A percentile compares a stretch with the other conserved stretches of the same genome.
Conservation (phyloP, 2,797 vertebrate genomes). For the Nannoperca obscura region DNA sequence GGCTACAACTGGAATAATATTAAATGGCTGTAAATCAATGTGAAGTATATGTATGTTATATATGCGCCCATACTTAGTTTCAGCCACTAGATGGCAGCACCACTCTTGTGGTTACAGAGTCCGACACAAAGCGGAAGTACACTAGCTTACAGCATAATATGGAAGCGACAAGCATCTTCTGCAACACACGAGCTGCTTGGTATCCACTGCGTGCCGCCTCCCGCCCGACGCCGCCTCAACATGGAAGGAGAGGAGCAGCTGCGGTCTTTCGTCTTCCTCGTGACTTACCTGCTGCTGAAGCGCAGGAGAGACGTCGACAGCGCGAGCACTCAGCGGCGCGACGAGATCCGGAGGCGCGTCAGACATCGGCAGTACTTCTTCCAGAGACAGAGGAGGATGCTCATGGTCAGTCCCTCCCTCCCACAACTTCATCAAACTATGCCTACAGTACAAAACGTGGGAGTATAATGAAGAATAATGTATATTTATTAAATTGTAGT, state of each 20-base stretch:
- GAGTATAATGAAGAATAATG: too few relatives aligned
- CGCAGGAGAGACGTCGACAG: slow-evolving; percentile 79
- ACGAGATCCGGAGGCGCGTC: slow-evolving; percentile 81
- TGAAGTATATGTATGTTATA: background rate
- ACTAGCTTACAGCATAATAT: accelerated
- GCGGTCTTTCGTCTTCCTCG: slow-evolving; percentile 79
- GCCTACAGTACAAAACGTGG: too few relatives aligned
- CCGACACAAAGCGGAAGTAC: slow-evolving; percentile 51
- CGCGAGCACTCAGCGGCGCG: slow-evolving; percentile 74
- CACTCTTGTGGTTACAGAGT: background rate
- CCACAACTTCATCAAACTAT: too few relatives aligned
- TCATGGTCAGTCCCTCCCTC: slow-evolving; percentile 74
- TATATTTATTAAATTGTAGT: too few relatives aligned
- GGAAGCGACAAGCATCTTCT: background rate
- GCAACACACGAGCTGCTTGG: background rate
- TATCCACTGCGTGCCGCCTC: background rate
- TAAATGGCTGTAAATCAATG: background rate
- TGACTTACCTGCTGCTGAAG: slow-evolving; percentile 84
- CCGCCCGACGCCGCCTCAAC: background rate
- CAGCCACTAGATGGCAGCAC: slow-evolving; percentile 60
- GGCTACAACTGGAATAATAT: background rate
- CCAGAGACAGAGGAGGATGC: slow-evolving; percentile 85
- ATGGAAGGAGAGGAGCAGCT: slow-evolving; percentile 80
- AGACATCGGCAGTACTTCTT: slow-evolving; percentile 86
- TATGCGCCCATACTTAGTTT: background rate